Base-by-base conservation (phyloP, 2,888 invertebrate genomes). In the Scotopteryx bipunctaria region DNA sequence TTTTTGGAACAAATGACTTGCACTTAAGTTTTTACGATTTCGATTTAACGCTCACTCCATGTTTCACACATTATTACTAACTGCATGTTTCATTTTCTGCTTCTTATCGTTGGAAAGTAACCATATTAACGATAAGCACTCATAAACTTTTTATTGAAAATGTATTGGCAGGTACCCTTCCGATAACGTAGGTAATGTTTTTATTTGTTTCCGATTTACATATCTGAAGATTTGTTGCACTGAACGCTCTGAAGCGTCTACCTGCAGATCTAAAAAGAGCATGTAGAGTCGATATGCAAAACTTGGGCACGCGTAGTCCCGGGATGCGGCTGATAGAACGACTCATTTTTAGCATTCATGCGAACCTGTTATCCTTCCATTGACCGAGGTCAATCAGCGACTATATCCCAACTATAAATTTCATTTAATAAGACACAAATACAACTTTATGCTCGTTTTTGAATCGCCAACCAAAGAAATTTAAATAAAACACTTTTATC, bases 371-470 rank as follows among this genome's bases (percentile, higher is more conserved):
- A 78, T 81, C 83, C 84, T 81, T 78, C 76, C 78, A 77, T 66
- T 86, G 86, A 82, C 84, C 84, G 82, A 83, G 89, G 87, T 89
- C 90, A 88, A 88, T 89, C 88, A 87, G 85, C 74, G 73, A 81
- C 83, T 82, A 86, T 86, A 82, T 76, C 72, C 84, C 73, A 83
- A 82, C 89, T 87, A 90, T 90, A 90, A 89, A 90, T 90, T 90
- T 89, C 81, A 83, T 89, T 90, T 90, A 90, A 90, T 90, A 89
- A 89, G 90, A 90, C 90, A 90, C 89, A 90, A 90, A 87, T 85
- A 73, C 79, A 72, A 74, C 81, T 77, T 82, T 79, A 66, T 84
- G 80, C 73, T 88, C 78, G 78, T 89, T 89, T 90, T 86, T 83
- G 83, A 78, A 72, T 83, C 79, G 81, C 82, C 77, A 80, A 73